A percentile compares a stretch with the other conserved stretches of the same genome.
Evolutionary conservation across 2,797 vertebrate species (phyloP).

Genomic region (Acropternis orthonyx): DNA sequence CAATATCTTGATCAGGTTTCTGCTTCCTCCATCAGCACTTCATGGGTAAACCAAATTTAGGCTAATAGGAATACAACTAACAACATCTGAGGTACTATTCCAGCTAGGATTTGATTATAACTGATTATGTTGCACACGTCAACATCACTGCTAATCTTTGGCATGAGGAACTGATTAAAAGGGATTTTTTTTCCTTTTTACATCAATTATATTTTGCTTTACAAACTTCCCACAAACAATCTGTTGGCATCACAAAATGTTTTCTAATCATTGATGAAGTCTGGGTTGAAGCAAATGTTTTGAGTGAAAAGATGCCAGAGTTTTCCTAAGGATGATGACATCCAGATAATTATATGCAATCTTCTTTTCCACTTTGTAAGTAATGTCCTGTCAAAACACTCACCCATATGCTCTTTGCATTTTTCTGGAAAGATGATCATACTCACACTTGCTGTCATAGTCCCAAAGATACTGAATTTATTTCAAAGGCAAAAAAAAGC

Average conservation of each 20-base stretch:
- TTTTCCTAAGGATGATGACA: neutral
- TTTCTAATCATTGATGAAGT: neutral
- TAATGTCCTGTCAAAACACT: neutral
- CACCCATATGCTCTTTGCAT: neutral
- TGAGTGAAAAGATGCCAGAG: slow-evolving; percentile 1
- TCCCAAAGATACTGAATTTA: neutral
- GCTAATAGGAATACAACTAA: slow-evolving; percentile 8
- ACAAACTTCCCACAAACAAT: slow-evolving; percentile 23
- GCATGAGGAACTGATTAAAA: slow-evolving; percentile 77
- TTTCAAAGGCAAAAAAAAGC: neutral
- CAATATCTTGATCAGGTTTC: neutral
- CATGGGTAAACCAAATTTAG: slow-evolving; percentile 16
- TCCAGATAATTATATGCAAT: neutral
- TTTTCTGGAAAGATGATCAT: neutral
- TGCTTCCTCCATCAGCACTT: neutral
- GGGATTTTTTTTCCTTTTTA: slow-evolving; percentile 41
- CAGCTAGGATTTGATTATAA: slow-evolving; percentile 51
- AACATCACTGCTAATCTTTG: slow-evolving; percentile 71
- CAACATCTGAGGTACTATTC: slow-evolving; percentile 3
- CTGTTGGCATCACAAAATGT: slow-evolving; percentile 15
- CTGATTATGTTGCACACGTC: slow-evolving; percentile 65
- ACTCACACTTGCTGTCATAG: neutral
- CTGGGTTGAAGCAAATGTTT: neutral
- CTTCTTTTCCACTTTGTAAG: neutral
- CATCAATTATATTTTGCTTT: slow-evolving; percentile 29